Conservation (phyloP, 2,888 invertebrate genomes). For the Platycheirus rosarum region DNA sequence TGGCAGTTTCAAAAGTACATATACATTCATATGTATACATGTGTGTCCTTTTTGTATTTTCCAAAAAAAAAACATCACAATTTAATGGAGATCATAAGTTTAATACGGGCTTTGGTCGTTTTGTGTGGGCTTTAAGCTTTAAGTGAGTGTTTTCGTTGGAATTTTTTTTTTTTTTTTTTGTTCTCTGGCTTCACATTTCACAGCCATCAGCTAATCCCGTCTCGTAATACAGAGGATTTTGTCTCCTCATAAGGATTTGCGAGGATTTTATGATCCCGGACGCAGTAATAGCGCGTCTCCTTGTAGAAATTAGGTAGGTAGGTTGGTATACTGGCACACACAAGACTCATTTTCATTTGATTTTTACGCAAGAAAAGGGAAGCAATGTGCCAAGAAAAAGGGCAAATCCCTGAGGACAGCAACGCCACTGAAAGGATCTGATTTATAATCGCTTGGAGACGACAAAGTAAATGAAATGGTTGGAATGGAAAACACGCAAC, state of each 20-base stretch:
- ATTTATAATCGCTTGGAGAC: constrained; percentile 49
- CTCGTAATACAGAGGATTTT: constrained; percentile 43
- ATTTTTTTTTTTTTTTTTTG: not conserved
- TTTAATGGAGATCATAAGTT: constrained; percentile 40
- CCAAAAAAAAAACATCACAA: constrained; percentile 1
- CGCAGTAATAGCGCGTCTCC: constrained; percentile 47
- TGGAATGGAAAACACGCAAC: constrained; percentile 6
- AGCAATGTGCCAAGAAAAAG: not conserved
- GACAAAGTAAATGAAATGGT: constrained; percentile 38
- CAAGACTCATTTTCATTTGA: constrained; percentile 44
- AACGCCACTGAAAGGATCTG: constrained; percentile 47
- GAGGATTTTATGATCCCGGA: constrained; percentile 52
- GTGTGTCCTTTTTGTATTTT: not conserved
- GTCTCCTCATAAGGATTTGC: constrained; percentile 60
- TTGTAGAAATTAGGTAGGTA: constrained; percentile 9
- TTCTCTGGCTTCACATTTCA: constrained; percentile 32
- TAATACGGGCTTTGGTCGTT: not conserved
- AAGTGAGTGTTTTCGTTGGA: constrained; percentile 44
- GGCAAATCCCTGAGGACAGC: constrained; percentile 39
- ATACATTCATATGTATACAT: not conserved
- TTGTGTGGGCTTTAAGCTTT: constrained; percentile 20
- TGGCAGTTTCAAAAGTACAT: constrained; percentile 32
- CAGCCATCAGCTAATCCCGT: constrained; percentile 38
- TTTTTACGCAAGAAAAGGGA: constrained; percentile 15
- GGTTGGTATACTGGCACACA: not conserved